Evolutionary conservation across 2,113 vertebrate genomes (phyloP), one percentile per base, ranked within the genome.

Genomic region (Gadus macrocephalus): DNA sequence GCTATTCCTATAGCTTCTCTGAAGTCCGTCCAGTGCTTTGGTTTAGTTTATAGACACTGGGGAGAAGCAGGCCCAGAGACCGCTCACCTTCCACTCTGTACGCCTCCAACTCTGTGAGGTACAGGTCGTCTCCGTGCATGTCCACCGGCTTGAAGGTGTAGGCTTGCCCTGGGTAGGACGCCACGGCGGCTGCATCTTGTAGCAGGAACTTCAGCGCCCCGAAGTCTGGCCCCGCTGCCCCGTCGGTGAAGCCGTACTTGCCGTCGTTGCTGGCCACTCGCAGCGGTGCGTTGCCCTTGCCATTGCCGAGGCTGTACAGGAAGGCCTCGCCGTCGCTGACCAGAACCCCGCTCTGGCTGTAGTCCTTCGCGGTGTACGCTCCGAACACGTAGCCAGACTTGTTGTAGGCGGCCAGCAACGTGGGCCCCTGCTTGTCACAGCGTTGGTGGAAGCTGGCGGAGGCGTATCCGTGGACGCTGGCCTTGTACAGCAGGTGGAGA

Each of bases 21-120:
- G 28, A 1, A 31, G 28, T 31, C 28, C 28, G 28, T 31, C 28
- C 28, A 31, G 28, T 31, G 28, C 28, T 31, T 31, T 31, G 28
- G 28, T 31, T 31, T 31, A 31, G 28, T 31, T 31, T 31, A 20
- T 31, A 31, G 5, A 31, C 3, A 31, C 28, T 3, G 3, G 28
- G 28, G 28, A 1, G 28, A 3, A 31, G 3, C 28, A 5, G 28
- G 28, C 28, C 28, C 28, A 31, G 28, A 31, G 28, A 31, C 28
- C 28, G 65, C 82, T 78, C 56, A 91, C 88, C 80, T 76, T 89
- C 88, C 74, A 84, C 82, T 70, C 81, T 81, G 82, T 84, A 89
- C 53, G 89, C 88, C 68, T 91, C 90, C 6, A 81, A 88, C 77
- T 91, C 89, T 1, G 63, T 85, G 68, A 89, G 77, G 4, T 0